These are phyloP conservation scores for Melanostigma gelatinosum DNA, from an alignment of 2,113 vertebrate genomes.

Conservation along the genomic window DNA sequence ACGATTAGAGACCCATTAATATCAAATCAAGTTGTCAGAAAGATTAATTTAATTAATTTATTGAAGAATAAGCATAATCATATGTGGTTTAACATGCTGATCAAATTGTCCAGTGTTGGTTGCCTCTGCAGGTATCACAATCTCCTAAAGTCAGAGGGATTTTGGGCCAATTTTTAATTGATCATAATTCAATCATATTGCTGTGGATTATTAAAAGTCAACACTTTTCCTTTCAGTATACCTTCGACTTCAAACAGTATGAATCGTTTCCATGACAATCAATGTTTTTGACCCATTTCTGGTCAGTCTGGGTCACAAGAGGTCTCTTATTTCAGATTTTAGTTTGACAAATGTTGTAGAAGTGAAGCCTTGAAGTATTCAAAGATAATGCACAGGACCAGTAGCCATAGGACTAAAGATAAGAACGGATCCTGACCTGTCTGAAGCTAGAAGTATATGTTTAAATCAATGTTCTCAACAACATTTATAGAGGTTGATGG, in stretches of 20 bases:
- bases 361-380: constrained; percentile 9
- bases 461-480: background rate
- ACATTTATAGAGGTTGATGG: background rate
- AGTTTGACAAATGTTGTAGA: constrained; percentile 4
- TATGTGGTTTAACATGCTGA: background rate
- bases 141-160: background rate
- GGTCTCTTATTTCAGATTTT: constrained; percentile 21
- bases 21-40: background rate
- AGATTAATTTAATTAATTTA: background rate
- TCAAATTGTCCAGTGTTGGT: background rate
- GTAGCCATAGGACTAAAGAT: background rate
- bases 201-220: constrained; percentile 3
- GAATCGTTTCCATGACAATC: constrained; percentile 4
- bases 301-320: constrained; percentile 2
- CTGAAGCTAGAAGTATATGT: background rate
- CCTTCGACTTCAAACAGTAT: background rate
- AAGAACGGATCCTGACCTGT: background rate
- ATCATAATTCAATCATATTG: background rate
- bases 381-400: background rate
- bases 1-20: background rate
- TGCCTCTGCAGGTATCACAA: background rate
- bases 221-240: background rate
- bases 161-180: background rate
- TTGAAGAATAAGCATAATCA: background rate
- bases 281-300: constrained; percentile 4